Evolutionary conservation across 1,140 invertebrate genomes (phyloP).

Genomic region (Agrypnia vestita): DNA sequence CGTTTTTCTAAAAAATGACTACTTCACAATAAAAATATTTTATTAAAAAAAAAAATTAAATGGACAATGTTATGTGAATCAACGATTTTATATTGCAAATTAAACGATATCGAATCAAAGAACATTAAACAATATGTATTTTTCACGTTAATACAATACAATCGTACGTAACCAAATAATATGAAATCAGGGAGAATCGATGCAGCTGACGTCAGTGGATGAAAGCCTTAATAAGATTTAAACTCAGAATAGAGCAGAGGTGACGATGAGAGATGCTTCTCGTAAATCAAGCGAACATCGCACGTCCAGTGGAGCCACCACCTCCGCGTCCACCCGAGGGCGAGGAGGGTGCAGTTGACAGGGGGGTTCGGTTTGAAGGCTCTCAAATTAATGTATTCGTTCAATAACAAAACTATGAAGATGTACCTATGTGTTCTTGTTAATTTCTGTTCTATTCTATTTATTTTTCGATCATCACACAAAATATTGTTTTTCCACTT

Average conservation of each 20-base stretch:
- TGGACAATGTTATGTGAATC: too few relatives aligned
- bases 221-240: constrained; percentile 45
- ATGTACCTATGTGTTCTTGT: too few relatives aligned
- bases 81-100: too few relatives aligned
- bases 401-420: neutral
- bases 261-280: constrained; percentile 59
- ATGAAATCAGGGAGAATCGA: constrained; percentile 34
- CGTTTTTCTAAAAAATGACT: too few relatives aligned
- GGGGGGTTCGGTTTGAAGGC: neutral
- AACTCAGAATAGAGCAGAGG: constrained; percentile 42
- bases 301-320: constrained; percentile 16
- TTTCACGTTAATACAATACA: too few relatives aligned
- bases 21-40: too few relatives aligned
- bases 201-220: constrained; percentile 35
- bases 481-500: too few relatives aligned
- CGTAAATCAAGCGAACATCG: constrained; percentile 56
- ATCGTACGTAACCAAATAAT: neutral
- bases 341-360: neutral
- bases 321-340: neutral
- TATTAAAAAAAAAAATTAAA: too few relatives aligned
- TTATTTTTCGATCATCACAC: too few relatives aligned
- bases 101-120: too few relatives aligned
- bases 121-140: too few relatives aligned
- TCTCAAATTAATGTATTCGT: neutral
- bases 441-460: too few relatives aligned